Evolutionary conservation across 2,797 vertebrate species (phyloP).

Genomic region (Pangasius mekongensis): DNA sequence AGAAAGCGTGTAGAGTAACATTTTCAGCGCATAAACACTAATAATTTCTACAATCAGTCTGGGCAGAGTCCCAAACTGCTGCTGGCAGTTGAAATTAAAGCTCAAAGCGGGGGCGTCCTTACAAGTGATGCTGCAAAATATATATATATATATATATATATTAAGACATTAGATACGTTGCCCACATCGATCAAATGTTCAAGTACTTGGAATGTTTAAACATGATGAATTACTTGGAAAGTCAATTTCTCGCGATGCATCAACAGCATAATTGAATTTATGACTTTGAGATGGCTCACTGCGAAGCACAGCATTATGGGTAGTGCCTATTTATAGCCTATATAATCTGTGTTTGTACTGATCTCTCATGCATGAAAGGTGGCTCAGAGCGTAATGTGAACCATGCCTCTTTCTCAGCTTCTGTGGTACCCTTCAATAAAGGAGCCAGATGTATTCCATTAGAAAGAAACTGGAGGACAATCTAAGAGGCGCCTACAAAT

Average conservation of each 20-base stretch:
- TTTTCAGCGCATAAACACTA: conserved; percentile 28
- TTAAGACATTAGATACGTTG: neutral
- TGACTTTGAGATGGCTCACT: neutral
- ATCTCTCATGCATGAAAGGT: conserved; percentile 23
- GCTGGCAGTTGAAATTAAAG: conserved; percentile 20
- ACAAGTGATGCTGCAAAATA: neutral
- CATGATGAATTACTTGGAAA: conserved; percentile 21
- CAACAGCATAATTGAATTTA: conserved; percentile 5
- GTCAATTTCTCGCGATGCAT: neutral
- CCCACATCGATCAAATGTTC: conserved; percentile 11
- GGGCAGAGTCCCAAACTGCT: conserved; percentile 32
- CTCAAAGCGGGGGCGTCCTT: neutral
- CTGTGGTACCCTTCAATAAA: neutral
- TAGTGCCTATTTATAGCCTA: conserved; percentile 21
- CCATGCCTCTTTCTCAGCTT: neutral
- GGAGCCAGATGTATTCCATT: neutral
- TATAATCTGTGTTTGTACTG: conserved; percentile 15
- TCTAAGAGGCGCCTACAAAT: neutral
- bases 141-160: neutral
- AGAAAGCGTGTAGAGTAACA: conserved; percentile 31
- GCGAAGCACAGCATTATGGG: neutral
- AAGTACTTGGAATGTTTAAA: neutral
- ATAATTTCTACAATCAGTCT: conserved; percentile 20
- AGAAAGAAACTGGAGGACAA: neutral
- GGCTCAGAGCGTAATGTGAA: neutral